Evolutionary conservation across 2,113 vertebrate species (phyloP).

Genomic region (Vanacampus margaritifer): DNA sequence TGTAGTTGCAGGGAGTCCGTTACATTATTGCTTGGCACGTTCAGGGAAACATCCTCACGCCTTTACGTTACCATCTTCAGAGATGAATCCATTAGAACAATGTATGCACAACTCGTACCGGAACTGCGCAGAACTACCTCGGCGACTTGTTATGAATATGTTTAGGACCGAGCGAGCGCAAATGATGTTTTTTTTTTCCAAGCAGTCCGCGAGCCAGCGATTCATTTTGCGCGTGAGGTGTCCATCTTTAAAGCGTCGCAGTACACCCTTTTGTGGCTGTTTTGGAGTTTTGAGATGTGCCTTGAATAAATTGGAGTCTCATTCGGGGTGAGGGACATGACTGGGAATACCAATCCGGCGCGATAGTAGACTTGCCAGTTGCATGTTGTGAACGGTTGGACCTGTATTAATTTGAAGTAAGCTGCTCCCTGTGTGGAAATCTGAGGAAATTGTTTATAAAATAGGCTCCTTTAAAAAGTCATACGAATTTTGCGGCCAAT

Average conservation of each 20-base stretch:
- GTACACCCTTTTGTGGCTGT: constrained; percentile 57
- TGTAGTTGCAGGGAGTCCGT: background rate
- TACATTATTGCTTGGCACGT: background rate
- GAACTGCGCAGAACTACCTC: constrained; percentile 46
- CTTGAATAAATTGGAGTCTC: constrained; percentile 64
- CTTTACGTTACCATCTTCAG: background rate
- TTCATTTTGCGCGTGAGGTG: constrained; percentile 44
- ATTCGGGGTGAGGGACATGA: constrained; percentile 66
- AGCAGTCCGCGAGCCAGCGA: constrained; percentile 23
- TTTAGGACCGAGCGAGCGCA: constrained; percentile 23
- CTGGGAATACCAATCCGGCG: constrained; percentile 67
- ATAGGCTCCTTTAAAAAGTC: background rate
- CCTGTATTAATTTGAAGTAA: constrained; percentile 33
- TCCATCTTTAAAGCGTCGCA: constrained; percentile 62
- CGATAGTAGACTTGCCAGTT: constrained; percentile 10
- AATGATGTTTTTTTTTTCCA: constrained; percentile 32
- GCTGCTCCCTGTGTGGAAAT: background rate
- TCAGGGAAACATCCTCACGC: background rate
- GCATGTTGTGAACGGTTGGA: constrained; percentile 16
- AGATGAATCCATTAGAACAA: constrained; percentile 22
- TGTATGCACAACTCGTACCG: constrained; percentile 33
- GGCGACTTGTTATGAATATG: constrained; percentile 63
- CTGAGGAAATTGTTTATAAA: background rate
- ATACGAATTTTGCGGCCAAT: background rate
- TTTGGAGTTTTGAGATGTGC: constrained; percentile 65